phyloP scores from a whole-genome alignment of 2,797 vertebrate species.

The Dryobates pubescens region DNA sequence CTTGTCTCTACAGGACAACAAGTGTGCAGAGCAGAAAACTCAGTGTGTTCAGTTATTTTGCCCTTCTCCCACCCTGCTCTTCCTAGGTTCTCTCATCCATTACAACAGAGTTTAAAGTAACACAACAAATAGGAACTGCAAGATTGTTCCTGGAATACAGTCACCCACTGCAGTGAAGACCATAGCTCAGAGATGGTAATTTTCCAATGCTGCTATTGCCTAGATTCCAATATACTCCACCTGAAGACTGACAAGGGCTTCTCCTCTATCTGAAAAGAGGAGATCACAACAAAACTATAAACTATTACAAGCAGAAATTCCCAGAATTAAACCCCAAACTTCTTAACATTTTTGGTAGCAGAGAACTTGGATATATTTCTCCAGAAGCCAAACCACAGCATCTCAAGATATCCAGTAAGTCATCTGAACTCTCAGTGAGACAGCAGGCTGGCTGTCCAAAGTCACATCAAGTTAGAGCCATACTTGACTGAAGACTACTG shows the following conservation, averaged over 20 bases:
- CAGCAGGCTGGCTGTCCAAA: background rate
- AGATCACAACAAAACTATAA: too few relatives aligned
- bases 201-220: background rate
- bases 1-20: background rate
- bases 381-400: background rate
- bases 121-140: background rate
- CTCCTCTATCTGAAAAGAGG: background rate
- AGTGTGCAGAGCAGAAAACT: background rate
- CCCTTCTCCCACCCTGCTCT: background rate
- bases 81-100: background rate
- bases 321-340: background rate
- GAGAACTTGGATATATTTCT: background rate
- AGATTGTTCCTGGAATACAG: background rate
- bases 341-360: background rate
- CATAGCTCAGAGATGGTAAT: background rate
- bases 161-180: background rate
- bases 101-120: background rate
- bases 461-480: background rate
- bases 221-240: background rate
- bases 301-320: background rate
- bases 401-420: background rate
- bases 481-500: background rate
- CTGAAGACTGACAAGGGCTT: background rate
- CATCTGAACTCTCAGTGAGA: background rate
- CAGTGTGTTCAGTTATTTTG: background rate